phyloP scores from a whole-genome alignment of 92 coral and sea anemone genomes.

The Ricordea florida region DNA sequence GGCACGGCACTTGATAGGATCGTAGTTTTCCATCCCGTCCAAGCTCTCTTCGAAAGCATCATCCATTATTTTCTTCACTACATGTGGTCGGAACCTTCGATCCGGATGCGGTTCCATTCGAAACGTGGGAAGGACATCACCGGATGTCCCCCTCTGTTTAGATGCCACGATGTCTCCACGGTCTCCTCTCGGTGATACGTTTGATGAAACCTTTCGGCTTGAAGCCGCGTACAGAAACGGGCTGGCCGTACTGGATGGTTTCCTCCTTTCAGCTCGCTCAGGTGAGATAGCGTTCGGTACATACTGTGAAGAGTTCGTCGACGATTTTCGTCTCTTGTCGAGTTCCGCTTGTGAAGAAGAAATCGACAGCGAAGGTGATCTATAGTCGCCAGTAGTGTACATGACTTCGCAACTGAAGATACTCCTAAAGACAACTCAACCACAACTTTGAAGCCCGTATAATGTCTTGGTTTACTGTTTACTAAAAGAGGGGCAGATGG shows the following conservation, averaged over 20 bases:
- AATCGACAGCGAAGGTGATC: conserved; percentile 18
- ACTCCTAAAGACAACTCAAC: background rate
- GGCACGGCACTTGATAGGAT: conserved; percentile 81
- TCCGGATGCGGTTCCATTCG: conserved; percentile 78
- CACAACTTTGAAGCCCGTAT: background rate
- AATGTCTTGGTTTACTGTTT: too few species aligned
- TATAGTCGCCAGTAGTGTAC: background rate
- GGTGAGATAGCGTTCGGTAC: conserved; percentile 29
- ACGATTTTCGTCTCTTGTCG: conserved; percentile 56
- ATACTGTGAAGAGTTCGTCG: conserved; percentile 47
- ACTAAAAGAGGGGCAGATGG: too few species aligned
- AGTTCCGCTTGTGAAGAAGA: conserved; percentile 23
- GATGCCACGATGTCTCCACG: background rate
- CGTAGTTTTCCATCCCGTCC: conserved; percentile 76
- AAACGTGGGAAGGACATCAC: conserved; percentile 71
- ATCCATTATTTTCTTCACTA: conserved; percentile 82
- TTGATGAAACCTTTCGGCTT: conserved; percentile 57
- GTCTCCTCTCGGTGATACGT: conserved; percentile 22
- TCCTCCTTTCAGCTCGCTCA: conserved; percentile 63
- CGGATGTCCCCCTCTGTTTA: background rate
- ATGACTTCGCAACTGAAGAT: background rate
- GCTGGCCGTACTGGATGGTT: conserved; percentile 55
- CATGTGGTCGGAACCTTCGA: conserved; percentile 75
- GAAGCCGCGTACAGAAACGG: conserved; percentile 66
- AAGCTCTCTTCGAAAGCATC: conserved; percentile 81